Percentiles rank a stretch among this genome's conserved stretches.
Evolutionary conservation across 1,140 invertebrate species (phyloP).

Genomic region (Dryas iulia): DNA sequence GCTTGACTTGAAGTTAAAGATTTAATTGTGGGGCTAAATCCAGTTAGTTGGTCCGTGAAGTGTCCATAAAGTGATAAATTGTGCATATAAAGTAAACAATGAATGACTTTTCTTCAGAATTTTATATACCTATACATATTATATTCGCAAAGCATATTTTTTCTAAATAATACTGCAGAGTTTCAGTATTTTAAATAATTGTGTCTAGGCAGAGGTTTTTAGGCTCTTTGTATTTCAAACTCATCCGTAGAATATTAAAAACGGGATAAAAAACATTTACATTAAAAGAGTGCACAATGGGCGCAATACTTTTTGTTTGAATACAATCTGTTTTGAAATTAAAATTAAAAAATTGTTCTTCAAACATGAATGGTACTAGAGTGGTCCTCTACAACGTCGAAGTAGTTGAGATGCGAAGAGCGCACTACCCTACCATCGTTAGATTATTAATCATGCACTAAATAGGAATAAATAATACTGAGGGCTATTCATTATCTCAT

Average conservation of each 20-base stretch:
- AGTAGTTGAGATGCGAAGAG: background rate
- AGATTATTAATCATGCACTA: background rate
- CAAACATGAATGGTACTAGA: background rate
- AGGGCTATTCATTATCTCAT: background rate
- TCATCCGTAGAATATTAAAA: conserved; percentile 1
- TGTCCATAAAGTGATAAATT: no score
- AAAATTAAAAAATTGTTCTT: conserved; percentile 1
- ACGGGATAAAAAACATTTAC: conserved; percentile 3
- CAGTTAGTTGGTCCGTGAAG: no score
- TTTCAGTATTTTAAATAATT: background rate
- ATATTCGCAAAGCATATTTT: background rate
- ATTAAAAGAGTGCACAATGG: background rate
- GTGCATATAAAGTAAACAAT: no score
- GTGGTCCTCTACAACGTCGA: background rate
- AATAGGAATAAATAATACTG: background rate
- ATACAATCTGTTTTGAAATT: conserved; percentile 3
- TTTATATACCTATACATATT: no score
- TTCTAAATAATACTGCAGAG: background rate
- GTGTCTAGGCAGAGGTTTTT: background rate
- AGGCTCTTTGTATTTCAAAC: background rate
- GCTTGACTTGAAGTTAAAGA: no score
- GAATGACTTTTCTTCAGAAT: no score
- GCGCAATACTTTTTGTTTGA: conserved; percentile 1
- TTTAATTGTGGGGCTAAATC: no score
- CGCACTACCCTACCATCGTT: background rate